A percentile compares a stretch with the other conserved stretches of the same genome.
phyloP scores from a whole-genome alignment of 2,113 vertebrate genomes.

The Camelus dromedarius region DNA sequence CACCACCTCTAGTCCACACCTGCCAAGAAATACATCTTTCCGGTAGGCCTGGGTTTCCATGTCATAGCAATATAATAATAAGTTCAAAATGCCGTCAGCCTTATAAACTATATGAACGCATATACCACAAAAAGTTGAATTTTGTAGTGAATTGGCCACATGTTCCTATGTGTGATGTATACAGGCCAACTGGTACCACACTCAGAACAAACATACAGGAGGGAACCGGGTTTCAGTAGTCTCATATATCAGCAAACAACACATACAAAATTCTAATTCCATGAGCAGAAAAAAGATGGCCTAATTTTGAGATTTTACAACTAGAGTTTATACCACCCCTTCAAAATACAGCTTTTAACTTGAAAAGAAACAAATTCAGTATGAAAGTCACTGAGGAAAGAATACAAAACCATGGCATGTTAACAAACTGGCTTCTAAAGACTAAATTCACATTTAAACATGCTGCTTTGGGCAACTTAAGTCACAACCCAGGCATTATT shows the following conservation, averaged over 20 bases:
- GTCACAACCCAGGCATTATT: neutral
- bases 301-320: slow-evolving; percentile 63
- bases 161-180: neutral
- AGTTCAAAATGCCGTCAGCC: slow-evolving; percentile 31
- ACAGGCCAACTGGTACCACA: neutral
- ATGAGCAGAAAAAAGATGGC: slow-evolving; percentile 41
- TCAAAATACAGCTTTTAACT: slow-evolving; percentile 58
- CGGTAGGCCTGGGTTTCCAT: neutral
- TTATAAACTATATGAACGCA: neutral
- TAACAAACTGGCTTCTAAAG: slow-evolving; percentile 56
- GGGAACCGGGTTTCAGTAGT: neutral
- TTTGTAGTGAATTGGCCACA: neutral
- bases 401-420: slow-evolving; percentile 18
- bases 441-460: slow-evolving; percentile 27
- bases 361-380: slow-evolving; percentile 64
- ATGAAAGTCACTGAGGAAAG: slow-evolving; percentile 58
- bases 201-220: neutral
- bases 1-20: neutral
- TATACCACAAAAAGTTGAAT: neutral
- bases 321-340: neutral
- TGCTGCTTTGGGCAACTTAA: neutral
- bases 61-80: neutral
- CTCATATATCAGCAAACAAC: slow-evolving; percentile 52
- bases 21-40: slow-evolving; percentile 30
- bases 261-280: slow-evolving; percentile 42